Evolutionary conservation across 2,797 vertebrate genomes (phyloP).

Genomic region (Gymnoscopelus microlampas): DNA sequence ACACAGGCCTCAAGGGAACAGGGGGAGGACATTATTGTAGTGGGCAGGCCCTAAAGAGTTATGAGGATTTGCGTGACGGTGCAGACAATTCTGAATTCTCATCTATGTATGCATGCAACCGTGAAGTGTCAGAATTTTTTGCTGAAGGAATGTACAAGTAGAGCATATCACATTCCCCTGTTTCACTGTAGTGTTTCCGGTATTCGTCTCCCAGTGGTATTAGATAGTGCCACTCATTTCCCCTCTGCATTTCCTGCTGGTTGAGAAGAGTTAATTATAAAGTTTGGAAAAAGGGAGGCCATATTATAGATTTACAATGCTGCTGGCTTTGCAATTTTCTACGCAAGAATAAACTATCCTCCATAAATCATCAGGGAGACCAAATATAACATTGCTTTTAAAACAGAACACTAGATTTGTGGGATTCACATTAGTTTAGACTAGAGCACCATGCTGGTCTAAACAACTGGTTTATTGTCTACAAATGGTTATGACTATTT

Average conservation of each 20-base stretch:
- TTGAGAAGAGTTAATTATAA: constrained; percentile 42
- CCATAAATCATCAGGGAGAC: too few species aligned
- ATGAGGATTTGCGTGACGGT: constrained; percentile 26
- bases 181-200: constrained; percentile 54
- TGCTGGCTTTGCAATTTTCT: background rate
- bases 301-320: background rate
- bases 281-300: constrained; percentile 21
- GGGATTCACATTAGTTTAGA: too few species aligned
- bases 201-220: constrained; percentile 57
- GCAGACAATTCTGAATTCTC: constrained; percentile 43
- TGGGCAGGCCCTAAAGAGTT: constrained; percentile 46
- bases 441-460: too few species aligned
- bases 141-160: constrained; percentile 53
- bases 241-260: constrained; percentile 36
- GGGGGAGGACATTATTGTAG: constrained; percentile 56
- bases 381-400: too few species aligned
- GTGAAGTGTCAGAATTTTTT: constrained; percentile 25
- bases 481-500: too few species aligned
- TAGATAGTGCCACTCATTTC: constrained; percentile 56
- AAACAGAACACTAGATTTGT: too few species aligned
- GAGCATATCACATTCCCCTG: constrained; percentile 47
- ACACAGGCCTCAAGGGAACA: constrained; percentile 55
- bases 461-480: too few species aligned
- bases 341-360: too few species aligned
- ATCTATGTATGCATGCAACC: constrained; percentile 37